Evolutionary conservation across 2,888 invertebrate genomes (phyloP), one percentile per base, ranked within the genome.

Genomic region (Diarsia brunnea): DNA sequence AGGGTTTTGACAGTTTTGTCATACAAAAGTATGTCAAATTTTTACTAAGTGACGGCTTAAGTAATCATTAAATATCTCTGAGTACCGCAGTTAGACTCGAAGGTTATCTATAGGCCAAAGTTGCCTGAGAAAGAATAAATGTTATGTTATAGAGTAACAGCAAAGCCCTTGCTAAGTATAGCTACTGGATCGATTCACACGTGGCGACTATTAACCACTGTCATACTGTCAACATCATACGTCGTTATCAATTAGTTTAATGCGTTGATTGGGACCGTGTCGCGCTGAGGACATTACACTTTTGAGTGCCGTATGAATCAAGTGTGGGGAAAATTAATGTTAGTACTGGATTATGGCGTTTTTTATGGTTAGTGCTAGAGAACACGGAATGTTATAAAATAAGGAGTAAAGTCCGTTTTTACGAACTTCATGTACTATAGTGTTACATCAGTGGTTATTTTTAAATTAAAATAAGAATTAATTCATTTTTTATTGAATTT

Each of bases 221-320:
- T 80, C 75, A 76, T 75, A 75, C 66, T 73, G 73, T 75, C 74
- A 75, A 65, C 75, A 74, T 73, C 78, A 65, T 78, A 65, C 76
- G 55, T 82, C 73, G 69, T 73, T 82, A 85, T 84, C 85, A 88
- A 87, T 88, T 84, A 87, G 79, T 71, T n/a, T 74, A 66, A 78
- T 82, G 71, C 64, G 67, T 68, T 72, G 83, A 78, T 83, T 72
- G 64, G 78, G 7, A 78, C 53, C 64, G 45, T 71, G 64, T 65
- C 72, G 53, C 21, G 64, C n/a, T 65, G 51, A 65, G 60, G 19
- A 31, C 47, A 1, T 27, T 16, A 27, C 27, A 43, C 5, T 82
- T 76, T 82, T 49, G 69, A 65, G 64, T 49, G 43, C 10, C 47
- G 8, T 27, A 31, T 11, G 47, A 65, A 47, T 53, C 27, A 60